Evolutionary conservation across 2,888 invertebrate genomes (phyloP).

Genomic region (Plebejus melissa): DNA sequence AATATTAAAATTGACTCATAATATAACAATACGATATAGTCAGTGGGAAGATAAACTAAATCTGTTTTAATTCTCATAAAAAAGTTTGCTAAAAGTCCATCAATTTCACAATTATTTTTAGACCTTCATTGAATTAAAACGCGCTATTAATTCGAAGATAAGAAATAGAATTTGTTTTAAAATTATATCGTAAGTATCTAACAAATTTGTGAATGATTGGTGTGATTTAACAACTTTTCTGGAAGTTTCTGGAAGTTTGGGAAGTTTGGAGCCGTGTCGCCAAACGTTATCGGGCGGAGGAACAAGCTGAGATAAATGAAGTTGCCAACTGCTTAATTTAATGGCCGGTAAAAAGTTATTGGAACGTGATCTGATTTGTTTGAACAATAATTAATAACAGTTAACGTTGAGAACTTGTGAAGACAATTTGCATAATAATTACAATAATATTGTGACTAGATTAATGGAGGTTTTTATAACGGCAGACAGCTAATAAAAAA

Average conservation of each 20-base stretch:
- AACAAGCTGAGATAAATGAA: conserved; percentile 77
- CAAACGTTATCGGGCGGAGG: conserved; percentile 71
- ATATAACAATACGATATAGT: no score
- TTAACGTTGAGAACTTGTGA: not conserved
- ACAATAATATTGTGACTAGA: not conserved
- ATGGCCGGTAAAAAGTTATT: conserved; percentile 68
- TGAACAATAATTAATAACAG: conserved; percentile 23
- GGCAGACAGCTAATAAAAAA: not conserved
- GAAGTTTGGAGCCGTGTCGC: conserved; percentile 66
- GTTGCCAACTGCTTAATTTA: conserved; percentile 76
- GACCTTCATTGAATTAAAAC: conserved; percentile 11
- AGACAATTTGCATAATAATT: conserved; percentile 1
- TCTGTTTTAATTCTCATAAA: not conserved
- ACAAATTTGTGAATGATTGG: conserved; percentile 73
- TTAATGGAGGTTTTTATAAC: not conserved
- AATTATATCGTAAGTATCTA: conserved; percentile 60
- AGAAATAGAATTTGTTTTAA: conserved; percentile 63
- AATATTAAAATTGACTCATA: no score
- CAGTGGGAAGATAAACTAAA: no score
- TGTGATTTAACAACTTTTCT: conserved; percentile 70
- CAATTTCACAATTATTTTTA: not conserved
- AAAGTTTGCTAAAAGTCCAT: no score
- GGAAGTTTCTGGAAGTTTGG: conserved; percentile 61
- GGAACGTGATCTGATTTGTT: conserved; percentile 59
- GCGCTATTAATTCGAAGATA: conserved; percentile 48